Conservation (phyloP, 1,140 invertebrate genomes). For the Panonychus citri region DNA sequence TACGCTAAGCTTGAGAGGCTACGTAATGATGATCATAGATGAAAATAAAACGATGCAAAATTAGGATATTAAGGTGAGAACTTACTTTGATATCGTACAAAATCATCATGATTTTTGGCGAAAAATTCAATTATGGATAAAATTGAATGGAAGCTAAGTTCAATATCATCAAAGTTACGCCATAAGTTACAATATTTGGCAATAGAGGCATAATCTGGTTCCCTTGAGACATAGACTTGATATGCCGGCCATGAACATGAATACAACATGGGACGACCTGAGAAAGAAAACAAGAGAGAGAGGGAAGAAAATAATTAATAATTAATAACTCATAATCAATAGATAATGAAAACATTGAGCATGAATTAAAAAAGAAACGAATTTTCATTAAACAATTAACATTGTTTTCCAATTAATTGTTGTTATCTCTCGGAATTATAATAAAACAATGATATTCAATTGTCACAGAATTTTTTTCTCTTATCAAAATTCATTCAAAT, state of each 20-base stretch:
- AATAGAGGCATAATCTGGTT: constrained; percentile 7
- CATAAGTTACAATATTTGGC: constrained; percentile 34
- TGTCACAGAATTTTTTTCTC: no score
- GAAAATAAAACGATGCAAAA: background rate
- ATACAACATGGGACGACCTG: constrained; percentile 24
- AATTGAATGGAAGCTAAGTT: constrained; percentile 30
- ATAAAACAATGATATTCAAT: no score
- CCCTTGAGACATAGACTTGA: constrained; percentile 10
- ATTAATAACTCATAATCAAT: background rate
- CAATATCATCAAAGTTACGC: constrained; percentile 35
- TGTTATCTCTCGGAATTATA: no score
- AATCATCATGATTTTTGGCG: constrained; percentile 24
- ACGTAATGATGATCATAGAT: background rate
- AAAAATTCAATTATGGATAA: constrained; percentile 30
- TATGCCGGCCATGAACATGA: constrained; percentile 27
- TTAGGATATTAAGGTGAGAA: background rate
- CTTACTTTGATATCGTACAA: background rate
- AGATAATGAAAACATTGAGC: no score
- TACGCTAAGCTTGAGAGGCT: no score
- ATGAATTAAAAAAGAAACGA: no score
- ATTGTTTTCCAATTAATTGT: no score
- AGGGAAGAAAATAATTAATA: no score
- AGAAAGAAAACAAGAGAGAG: background rate
- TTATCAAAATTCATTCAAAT: no score
- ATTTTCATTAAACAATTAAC: no score